These are phyloP conservation scores for Alauda arvensis DNA, from an alignment of 2,797 vertebrate genomes.

Conservation along the genomic window DNA sequence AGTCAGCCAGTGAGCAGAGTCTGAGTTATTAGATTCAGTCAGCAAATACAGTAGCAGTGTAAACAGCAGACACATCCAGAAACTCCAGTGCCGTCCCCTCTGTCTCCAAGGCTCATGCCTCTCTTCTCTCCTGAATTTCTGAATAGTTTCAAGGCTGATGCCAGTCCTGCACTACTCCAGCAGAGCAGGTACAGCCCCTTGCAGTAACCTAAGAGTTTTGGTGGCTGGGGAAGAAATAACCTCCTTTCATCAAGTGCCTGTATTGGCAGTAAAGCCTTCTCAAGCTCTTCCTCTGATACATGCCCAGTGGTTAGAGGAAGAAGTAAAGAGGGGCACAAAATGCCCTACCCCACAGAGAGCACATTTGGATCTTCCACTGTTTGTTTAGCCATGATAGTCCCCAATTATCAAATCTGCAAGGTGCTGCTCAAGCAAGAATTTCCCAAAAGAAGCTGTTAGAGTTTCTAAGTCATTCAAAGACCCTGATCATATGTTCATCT, in stretches of 20 bases:
- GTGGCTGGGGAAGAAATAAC: not conserved
- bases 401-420: not conserved
- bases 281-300: not conserved
- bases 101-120: not conserved
- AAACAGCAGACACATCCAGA: not conserved
- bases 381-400: not conserved
- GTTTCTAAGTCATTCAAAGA: not conserved
- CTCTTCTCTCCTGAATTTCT: slow-evolving; percentile 8
- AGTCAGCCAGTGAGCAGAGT: not conserved
- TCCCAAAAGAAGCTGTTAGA: not conserved
- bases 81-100: not conserved
- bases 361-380: not conserved
- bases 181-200: not conserved
- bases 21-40: not conserved
- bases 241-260: not conserved
- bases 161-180: not conserved
- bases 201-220: not conserved
- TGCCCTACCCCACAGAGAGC: not conserved
- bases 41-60: slow-evolving; percentile 28
- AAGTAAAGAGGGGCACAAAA: not conserved
- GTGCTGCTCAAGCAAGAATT: not conserved
- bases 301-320: not conserved
- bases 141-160: not conserved
- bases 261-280: not conserved
- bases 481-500: not conserved